Base-by-base conservation (phyloP, 2,113 vertebrate genomes). In the Uria aalge region DNA sequence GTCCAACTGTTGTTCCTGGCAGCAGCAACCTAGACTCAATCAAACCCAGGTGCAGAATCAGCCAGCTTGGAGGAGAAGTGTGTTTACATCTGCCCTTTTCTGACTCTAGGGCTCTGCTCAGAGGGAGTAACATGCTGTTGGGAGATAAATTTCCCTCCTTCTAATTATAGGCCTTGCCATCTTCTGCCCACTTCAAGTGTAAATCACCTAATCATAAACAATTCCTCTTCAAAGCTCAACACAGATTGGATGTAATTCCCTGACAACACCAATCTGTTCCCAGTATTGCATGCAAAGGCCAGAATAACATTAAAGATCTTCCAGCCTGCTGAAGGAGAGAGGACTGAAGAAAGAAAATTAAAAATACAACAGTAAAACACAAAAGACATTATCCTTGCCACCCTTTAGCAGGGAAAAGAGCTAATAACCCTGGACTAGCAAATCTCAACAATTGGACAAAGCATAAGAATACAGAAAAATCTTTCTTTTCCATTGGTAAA, bases 151-250 rank as follows among this genome's bases (percentile, higher is more conserved):
- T 96, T 96, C 90, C 94, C 97, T 97, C 95, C 94, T 96, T 91
- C 97, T 98, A 98, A 98, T 98, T 98, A 97, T 80, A 97, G 95
- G 38, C 68, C 93, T 98, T 96, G 95, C 75, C 97, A 97, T 97
- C 96, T 98, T 97, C 94, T 92, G 74, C 91, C 96, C 90, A 94
- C 91, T 96, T 97, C 94, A 94, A 91, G 93, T 97, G 90, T 96
- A 98, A 98, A 98, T 98, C 67, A 66, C 89, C 90, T 97, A 94
- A 97, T 97, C 97, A 97, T 96, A 97, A 97, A 97, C 96, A 98
- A 96, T 97, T 97, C 94, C 80, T 96, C 92, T 97, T 97, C 96
- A 97, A 96, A 96, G 83, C 95, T 96, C 95, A 95, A 94, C 96
- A 96, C 95, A 96, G 95, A 97, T 92, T 95, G 95, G 88, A 96